These are phyloP conservation scores for Parnassius orleans DNA, from an alignment of 2,888 invertebrate species.

Conservation along the genomic window DNA sequence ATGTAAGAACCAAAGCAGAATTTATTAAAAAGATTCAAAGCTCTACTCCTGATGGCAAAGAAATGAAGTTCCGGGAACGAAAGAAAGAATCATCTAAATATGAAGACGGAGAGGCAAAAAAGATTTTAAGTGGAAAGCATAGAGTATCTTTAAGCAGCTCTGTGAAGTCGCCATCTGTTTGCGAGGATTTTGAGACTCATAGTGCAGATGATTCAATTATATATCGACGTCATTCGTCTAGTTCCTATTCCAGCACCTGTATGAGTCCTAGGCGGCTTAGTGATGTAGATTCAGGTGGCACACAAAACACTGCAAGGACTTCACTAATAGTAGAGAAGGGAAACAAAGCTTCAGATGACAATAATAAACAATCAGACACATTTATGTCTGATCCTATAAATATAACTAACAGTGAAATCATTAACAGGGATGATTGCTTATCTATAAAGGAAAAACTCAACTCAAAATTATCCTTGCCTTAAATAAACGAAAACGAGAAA, in stretches of 20 bases:
- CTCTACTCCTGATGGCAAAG: constrained; percentile 65
- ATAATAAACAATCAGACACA: constrained; percentile 34
- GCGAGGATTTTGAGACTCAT: constrained; percentile 82
- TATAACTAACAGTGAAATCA: constrained; percentile 47
- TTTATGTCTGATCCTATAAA: constrained; percentile 46
- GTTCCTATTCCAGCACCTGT: constrained; percentile 88
- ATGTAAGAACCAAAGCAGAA: constrained; percentile 79
- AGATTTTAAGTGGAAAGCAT: constrained; percentile 58
- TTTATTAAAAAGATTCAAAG: constrained; percentile 83
- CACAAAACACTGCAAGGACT: constrained; percentile 38
- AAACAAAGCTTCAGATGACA: constrained; percentile 34
- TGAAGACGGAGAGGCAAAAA: constrained; percentile 63
- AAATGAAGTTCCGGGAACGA: constrained; percentile 77
- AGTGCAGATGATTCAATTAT: constrained; percentile 90
- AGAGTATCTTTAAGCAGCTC: constrained; percentile 63
- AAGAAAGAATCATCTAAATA: constrained; percentile 63
- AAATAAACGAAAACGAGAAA: constrained; percentile 70
- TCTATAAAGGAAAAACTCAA: constrained; percentile 72
- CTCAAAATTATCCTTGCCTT: constrained; percentile 68
- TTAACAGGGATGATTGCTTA: constrained; percentile 69
- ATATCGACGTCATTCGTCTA: constrained; percentile 90
- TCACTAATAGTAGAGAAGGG: constrained; percentile 39
- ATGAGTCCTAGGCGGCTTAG: constrained; percentile 83
- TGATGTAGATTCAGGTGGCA: constrained; percentile 57
- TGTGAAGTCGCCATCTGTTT: constrained; percentile 79